phyloP scores from a whole-genome alignment of 2,113 vertebrate species.

The Embiotoca jacksoni region DNA sequence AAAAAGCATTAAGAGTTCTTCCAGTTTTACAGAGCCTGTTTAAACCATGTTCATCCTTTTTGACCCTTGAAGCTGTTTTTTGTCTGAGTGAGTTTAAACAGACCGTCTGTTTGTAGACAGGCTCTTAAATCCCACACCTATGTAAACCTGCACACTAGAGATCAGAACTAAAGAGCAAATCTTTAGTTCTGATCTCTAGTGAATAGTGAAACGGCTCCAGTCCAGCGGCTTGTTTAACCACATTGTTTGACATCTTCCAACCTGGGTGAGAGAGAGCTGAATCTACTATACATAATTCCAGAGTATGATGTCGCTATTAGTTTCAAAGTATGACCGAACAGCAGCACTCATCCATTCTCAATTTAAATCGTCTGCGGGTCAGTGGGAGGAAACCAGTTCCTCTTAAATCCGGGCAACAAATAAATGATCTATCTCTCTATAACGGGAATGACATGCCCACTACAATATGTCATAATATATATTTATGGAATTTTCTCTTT shows the following conservation, averaged over 20 bases:
- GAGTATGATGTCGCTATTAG: too few species aligned
- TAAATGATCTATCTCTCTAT: background rate
- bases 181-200: too few species aligned
- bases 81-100: too few species aligned
- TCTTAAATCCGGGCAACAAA: background rate
- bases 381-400: background rate
- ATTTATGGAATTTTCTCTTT: too few species aligned
- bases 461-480: too few species aligned
- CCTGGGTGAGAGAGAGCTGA: too few species aligned
- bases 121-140: background rate
- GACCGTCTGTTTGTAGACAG: background rate
- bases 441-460: background rate
- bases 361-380: background rate
- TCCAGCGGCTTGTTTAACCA: background rate
- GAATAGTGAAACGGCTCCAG: background rate
- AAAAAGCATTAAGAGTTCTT: background rate
- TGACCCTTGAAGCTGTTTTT: background rate
- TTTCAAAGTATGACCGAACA: background rate
- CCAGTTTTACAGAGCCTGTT: background rate
- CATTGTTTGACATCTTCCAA: background rate
- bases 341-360: background rate
- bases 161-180: too few species aligned
- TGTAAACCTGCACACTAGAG: too few species aligned
- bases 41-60: background rate
- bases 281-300: too few species aligned